These are phyloP conservation scores for Apis laboriosa DNA, from an alignment of 1,140 invertebrate genomes.

Conservation along the genomic window DNA sequence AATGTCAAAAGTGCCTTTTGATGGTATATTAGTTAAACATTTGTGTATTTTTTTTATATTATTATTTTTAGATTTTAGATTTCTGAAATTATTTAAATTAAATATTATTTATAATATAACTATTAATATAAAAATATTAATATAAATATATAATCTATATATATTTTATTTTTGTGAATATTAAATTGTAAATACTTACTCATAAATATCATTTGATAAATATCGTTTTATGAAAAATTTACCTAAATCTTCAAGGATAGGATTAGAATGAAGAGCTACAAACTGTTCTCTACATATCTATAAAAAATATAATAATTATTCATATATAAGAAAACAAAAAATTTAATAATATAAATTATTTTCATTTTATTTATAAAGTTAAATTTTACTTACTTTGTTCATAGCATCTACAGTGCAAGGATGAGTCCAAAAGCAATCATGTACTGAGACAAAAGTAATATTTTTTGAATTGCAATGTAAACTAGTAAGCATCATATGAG, in stretches of 20 bases:
- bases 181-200: slow-evolving; percentile 55
- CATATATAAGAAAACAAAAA: not conserved
- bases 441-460: slow-evolving; percentile 97
- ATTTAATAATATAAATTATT: not conserved
- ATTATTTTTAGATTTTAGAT: slow-evolving; percentile 68
- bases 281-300: slow-evolving; percentile 98
- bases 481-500: slow-evolving; percentile 99
- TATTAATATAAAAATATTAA: not conserved
- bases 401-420: slow-evolving; percentile 91
- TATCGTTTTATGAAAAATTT: slow-evolving; percentile 87
- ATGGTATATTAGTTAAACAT: slow-evolving; percentile 84
- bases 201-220: slow-evolving; percentile 56
- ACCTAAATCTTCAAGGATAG: slow-evolving; percentile 95
- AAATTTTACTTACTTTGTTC: slow-evolving; percentile 87
- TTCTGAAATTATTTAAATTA: slow-evolving; percentile 16
- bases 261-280: slow-evolving; percentile 94
- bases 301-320: slow-evolving; percentile 64
- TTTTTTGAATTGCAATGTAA: slow-evolving; percentile 90
- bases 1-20: slow-evolving; percentile 89
- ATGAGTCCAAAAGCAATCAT: slow-evolving; percentile 99
- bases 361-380: not conserved
- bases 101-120: not conserved
- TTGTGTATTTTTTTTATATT: slow-evolving; percentile 84
- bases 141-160: not conserved
- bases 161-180: slow-evolving; percentile 18